Conservation (phyloP, 2,113 vertebrate genomes). For the Mixornis gularis region DNA sequence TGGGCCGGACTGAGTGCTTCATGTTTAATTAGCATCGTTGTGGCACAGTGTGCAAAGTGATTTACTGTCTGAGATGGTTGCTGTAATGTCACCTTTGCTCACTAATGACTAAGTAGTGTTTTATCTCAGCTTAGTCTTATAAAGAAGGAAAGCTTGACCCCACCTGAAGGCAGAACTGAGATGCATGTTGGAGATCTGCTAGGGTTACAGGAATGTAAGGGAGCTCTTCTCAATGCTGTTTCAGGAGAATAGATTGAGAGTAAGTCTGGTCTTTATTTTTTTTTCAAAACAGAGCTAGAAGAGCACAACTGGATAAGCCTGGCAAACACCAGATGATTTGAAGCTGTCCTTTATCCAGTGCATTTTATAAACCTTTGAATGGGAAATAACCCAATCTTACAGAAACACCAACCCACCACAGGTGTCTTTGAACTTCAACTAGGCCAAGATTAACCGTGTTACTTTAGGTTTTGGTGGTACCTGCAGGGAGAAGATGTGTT, state of each 20-base stretch:
- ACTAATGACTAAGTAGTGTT: neutral
- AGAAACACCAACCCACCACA: neutral
- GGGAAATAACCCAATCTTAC: neutral
- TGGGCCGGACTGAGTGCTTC: neutral
- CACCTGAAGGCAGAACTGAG: neutral
- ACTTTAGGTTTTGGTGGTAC: neutral
- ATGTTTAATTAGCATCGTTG: neutral
- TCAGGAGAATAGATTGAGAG: neutral
- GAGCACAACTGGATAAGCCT: neutral
- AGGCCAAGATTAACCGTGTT: neutral
- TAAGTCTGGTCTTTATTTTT: neutral
- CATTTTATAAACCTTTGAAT: neutral
- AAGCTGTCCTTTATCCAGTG: neutral
- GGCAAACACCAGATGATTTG: neutral
- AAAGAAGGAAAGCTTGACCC: neutral
- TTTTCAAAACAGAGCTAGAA: neutral
- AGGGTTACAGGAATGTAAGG: neutral
- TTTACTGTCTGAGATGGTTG: neutral
- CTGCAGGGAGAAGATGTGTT: neutral
- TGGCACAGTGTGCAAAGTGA: neutral
- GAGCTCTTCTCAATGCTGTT: neutral
- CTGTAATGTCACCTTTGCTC: neutral
- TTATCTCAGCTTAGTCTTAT: neutral
- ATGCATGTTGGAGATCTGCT: neutral
- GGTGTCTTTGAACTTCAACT: neutral